phyloP scores from a whole-genome alignment of 2,888 invertebrate genomes.

The Pristionchus maxplancki region DNA sequence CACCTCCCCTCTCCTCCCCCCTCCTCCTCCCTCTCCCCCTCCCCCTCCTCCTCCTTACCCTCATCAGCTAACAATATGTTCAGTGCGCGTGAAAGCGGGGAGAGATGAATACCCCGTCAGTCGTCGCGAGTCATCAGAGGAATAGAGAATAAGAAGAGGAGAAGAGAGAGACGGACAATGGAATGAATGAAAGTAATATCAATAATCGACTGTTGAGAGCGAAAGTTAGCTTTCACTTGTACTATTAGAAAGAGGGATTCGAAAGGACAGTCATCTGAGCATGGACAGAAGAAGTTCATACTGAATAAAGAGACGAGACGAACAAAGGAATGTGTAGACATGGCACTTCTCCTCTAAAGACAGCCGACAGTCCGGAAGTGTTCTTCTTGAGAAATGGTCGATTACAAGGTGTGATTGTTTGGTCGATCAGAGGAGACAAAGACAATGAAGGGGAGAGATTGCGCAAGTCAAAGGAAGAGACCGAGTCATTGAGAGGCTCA shows the following conservation, averaged over 20 bases:
- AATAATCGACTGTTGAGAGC: conserved; percentile 37
- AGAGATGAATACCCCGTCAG: conserved; percentile 8
- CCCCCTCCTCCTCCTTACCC: background rate
- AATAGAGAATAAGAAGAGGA: conserved; percentile 42
- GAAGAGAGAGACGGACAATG: background rate
- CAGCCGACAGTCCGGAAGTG: background rate
- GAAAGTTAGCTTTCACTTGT: conserved; percentile 2
- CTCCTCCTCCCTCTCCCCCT: background rate
- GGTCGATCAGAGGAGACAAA: conserved; percentile 37
- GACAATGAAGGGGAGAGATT: background rate
- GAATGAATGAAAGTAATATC: conserved; percentile 4
- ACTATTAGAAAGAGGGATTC: background rate
- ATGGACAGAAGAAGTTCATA: background rate
- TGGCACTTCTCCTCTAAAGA: background rate
- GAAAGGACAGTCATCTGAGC: background rate
- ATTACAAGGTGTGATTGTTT: conserved; percentile 25
- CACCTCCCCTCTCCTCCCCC: background rate
- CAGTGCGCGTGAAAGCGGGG: conserved; percentile 20
- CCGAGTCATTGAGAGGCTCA: conserved; percentile 10
- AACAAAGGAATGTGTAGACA: background rate
- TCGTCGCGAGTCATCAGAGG: background rate
- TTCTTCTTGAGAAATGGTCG: background rate
- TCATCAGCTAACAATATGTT: conserved; percentile 39
- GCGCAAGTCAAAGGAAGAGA: conserved; percentile 16
- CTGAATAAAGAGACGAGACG: background rate